Percentiles rank a stretch among this genome's conserved stretches.
Evolutionary conservation across 2,888 invertebrate genomes (phyloP).

Genomic region (Cephus rjabovi): DNA sequence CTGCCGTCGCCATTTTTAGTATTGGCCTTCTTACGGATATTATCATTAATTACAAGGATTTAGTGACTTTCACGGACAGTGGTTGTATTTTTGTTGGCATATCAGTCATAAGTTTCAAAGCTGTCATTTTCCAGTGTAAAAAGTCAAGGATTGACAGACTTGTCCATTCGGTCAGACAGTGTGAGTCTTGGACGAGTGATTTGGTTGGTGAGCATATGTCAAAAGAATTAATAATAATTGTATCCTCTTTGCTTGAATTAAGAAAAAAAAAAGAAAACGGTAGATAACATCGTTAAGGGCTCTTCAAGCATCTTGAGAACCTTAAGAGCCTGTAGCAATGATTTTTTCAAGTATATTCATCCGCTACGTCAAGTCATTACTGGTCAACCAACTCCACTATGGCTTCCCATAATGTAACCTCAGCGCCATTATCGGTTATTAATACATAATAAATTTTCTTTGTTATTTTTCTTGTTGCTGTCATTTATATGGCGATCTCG

Average conservation of each 20-base stretch:
- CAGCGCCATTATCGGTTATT: neutral
- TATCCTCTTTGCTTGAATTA: neutral
- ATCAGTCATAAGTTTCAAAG: constrained; percentile 42
- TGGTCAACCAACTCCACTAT: neutral
- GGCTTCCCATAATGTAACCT: neutral
- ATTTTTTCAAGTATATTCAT: neutral
- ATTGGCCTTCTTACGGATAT: constrained; percentile 41
- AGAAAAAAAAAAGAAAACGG: neutral
- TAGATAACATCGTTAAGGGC: neutral
- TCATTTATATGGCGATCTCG: neutral
- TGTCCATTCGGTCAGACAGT: neutral
- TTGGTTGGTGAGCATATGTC: neutral
- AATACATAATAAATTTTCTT: neutral
- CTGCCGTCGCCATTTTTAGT: constrained; percentile 34
- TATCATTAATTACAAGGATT: constrained; percentile 30
- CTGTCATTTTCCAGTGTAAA: constrained; percentile 34
- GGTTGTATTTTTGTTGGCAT: constrained; percentile 50
- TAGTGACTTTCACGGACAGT: constrained; percentile 45
- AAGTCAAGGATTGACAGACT: neutral
- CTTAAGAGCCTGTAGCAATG: neutral
- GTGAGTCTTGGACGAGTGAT: neutral
- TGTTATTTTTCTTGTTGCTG: neutral
- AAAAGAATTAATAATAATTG: neutral
- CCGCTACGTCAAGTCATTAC: neutral
- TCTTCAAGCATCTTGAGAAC: neutral